Conservation (phyloP, 2,113 vertebrate genomes). For the Manacus vitellinus region DNA sequence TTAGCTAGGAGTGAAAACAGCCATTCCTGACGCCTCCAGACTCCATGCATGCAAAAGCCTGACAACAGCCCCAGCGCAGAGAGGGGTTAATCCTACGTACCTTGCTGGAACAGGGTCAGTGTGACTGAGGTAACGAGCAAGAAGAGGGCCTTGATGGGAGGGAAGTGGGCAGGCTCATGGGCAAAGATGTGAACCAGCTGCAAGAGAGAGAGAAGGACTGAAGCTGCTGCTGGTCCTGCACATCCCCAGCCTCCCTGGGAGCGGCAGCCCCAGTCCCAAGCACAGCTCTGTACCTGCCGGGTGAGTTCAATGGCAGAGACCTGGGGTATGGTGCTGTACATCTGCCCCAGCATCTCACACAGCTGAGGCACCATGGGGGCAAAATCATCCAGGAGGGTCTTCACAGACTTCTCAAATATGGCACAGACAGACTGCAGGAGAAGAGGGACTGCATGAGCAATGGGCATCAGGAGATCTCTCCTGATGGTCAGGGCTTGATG, state of each 20-base stretch:
- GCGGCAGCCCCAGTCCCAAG: background rate
- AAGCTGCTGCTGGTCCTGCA: background rate
- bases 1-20: conserved; percentile 57
- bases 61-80: conserved; percentile 32
- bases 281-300: conserved; percentile 82
- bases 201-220: conserved; percentile 18
- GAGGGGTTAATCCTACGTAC: conserved; percentile 77
- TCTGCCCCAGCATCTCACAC: conserved; percentile 98
- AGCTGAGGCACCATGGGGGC: conserved; percentile 98
- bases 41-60: conserved; percentile 49
- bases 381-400: conserved; percentile 96
- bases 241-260: background rate
- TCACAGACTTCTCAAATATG: conserved; percentile 98
- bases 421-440: conserved; percentile 90
- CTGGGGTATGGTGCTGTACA: conserved; percentile 99
- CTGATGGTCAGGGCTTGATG: background rate
- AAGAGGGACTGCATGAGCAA: background rate
- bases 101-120: conserved; percentile 98
- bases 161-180: conserved; percentile 93
- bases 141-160: conserved; percentile 97
- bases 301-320: conserved; percentile 97
- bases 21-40: conserved; percentile 61
- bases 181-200: conserved; percentile 99
- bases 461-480: background rate
- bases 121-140: conserved; percentile 97